A percentile compares a stretch with the other conserved stretches of the same genome.
These are phyloP conservation scores for Archaeoteleia sp. DNA, from an alignment of 2,888 invertebrate species.

Conservation along the genomic window DNA sequence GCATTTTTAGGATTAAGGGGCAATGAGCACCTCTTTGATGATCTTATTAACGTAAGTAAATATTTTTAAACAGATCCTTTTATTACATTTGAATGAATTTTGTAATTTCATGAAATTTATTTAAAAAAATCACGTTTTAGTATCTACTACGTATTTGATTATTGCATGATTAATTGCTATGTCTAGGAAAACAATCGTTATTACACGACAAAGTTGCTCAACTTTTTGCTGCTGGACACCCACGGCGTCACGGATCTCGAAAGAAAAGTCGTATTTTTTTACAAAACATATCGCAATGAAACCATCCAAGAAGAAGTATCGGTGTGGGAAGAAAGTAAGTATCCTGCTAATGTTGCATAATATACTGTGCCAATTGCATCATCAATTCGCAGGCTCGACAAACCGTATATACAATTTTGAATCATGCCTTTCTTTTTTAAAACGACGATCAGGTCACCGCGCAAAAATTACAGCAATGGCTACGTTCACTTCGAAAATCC, in stretches of 20 bases:
- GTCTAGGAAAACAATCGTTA: slow-evolving; percentile 41
- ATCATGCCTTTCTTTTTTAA: slow-evolving; percentile 34
- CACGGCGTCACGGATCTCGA: slow-evolving; percentile 75
- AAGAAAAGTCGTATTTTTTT: slow-evolving; percentile 80
- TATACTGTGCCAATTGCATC: slow-evolving; percentile 28
- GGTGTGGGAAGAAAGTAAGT: slow-evolving; percentile 83
- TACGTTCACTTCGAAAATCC: slow-evolving; percentile 60
- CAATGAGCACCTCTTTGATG: slow-evolving; percentile 64
- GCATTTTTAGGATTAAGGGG: slow-evolving; percentile 76
- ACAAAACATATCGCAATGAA: slow-evolving; percentile 83
- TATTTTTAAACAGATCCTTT: slow-evolving; percentile 6
- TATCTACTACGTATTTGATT: slow-evolving; percentile 26
- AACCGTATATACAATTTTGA: slow-evolving; percentile 29
- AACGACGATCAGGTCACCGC: slow-evolving; percentile 55
- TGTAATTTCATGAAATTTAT: slow-evolving; percentile 19
- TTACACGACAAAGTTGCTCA: slow-evolving; percentile 76
- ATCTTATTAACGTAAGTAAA: slow-evolving; percentile 66
- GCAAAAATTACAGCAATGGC: slow-evolving; percentile 63
- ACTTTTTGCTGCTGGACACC: slow-evolving; percentile 78
- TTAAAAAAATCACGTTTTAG: slow-evolving; percentile 20
- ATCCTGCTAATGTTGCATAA: slow-evolving; percentile 41
- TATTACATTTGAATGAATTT: neutral
- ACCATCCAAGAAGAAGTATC: slow-evolving; percentile 85
- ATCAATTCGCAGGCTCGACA: slow-evolving; percentile 19
- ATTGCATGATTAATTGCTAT: slow-evolving; percentile 25